A percentile compares a stretch with the other conserved stretches of the same genome.
These are phyloP conservation scores for Aphelocoma coerulescens DNA, from an alignment of 2,113 vertebrate genomes.

Conservation along the genomic window DNA sequence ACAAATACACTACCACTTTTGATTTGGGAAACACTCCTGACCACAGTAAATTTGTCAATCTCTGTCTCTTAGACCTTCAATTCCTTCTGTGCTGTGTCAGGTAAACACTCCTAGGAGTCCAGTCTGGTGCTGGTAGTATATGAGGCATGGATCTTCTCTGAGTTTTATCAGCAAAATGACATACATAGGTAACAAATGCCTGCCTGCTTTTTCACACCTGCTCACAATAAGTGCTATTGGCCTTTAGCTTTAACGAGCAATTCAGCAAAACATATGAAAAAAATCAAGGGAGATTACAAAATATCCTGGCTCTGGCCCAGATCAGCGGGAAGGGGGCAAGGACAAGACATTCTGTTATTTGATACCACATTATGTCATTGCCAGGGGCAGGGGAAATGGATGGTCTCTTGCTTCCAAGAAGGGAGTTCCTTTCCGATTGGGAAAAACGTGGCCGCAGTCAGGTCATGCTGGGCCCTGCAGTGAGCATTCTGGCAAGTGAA, in stretches of 20 bases:
- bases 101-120: not conserved
- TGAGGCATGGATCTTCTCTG: not conserved
- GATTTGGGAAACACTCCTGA: not conserved
- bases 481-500: not conserved
- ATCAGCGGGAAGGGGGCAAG: accelerated
- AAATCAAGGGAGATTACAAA: not conserved
- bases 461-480: not conserved
- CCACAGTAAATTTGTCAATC: not conserved
- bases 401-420: not conserved
- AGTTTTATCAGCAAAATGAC: not conserved
- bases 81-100: not conserved
- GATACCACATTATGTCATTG: not conserved
- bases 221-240: not conserved
- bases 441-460: not conserved
- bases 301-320: not conserved
- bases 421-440: accelerated
- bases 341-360: not conserved
- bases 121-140: not conserved
- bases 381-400: not conserved
- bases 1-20: not conserved
- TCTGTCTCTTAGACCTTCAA: not conserved
- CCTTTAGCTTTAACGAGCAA: not conserved
- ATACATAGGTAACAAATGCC: not conserved
- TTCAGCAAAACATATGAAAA: not conserved
- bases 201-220: not conserved